Base-by-base conservation (phyloP, 2,888 invertebrate species). In the Protophormia terraenovae region DNA sequence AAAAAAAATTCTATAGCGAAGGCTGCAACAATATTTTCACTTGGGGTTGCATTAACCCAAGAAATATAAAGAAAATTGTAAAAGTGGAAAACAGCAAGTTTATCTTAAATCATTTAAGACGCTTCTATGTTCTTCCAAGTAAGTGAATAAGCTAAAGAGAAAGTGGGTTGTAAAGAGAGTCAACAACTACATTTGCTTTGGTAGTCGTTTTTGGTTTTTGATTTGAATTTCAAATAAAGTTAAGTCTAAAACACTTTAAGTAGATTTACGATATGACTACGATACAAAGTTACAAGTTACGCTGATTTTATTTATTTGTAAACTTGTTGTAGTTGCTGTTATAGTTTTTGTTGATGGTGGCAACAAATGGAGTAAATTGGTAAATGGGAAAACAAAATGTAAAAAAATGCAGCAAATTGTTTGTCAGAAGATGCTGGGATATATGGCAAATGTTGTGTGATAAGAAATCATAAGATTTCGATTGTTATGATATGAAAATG, bases 211-310 rank as follows among this genome's bases (percentile, higher is more conserved):
- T n/a, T n/a, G n/a, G 69, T 16, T 16, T 45, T 55, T 55, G 79
- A 72, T 80, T 72, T 80, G 55, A 80, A 80, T 55, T 80, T 73
- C 73, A 80, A 80, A 80, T 80, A 73, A 73, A 73, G 73, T 80
- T 80, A 58, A 73, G 80, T 58, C 58, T 16, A 67, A 80, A 73
- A 73, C 66, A 73, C 66, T 73, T 58, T 73, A 80, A 80, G 80
- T 73, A 73, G 80, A 80, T 80, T 80, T 67, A 66, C 64, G 66
- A 35, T 14, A n/a, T n/a, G n/a, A n/a, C n/a, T 41, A 24, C 45
- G 79, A 64, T 79, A 72, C 62, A 14, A 47, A 72, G 66, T 72
- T 72, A n/a, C 71, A 41, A 64, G 10, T 58, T 27, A 47, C 24
- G 64, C 35, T 72, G 38, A 50, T 66, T 73, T 66, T 62, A 71